These are phyloP conservation scores for Hemibagrus wyckioides DNA, from an alignment of 2,113 vertebrate species.

Conservation along the genomic window DNA sequence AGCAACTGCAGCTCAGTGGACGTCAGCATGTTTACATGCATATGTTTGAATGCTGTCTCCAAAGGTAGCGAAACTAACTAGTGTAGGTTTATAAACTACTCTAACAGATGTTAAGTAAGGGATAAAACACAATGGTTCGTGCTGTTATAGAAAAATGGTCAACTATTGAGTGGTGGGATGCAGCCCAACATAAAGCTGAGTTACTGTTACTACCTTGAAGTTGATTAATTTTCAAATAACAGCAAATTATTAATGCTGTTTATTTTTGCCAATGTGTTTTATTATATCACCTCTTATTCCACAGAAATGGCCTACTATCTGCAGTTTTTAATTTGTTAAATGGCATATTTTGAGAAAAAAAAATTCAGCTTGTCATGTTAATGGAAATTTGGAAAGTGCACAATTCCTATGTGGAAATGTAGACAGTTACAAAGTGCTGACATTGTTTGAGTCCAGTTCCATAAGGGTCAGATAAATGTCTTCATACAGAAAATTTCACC, in stretches of 20 bases:
- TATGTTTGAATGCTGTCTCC: constrained; percentile 39
- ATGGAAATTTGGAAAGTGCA: neutral
- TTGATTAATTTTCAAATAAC: too few relatives aligned
- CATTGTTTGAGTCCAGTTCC: neutral
- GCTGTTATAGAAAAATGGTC: neutral
- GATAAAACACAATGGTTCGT: neutral
- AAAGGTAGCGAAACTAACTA: constrained; percentile 9
- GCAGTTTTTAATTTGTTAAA: neutral
- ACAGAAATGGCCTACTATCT: neutral
- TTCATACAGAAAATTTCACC: neutral
- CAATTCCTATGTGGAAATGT: neutral
- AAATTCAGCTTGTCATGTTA: neutral
- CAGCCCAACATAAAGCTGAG: neutral
- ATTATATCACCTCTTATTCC: neutral
- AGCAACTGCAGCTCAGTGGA: constrained; percentile 53
- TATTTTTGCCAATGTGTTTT: too few relatives aligned
- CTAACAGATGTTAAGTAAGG: neutral
- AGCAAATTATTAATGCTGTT: too few relatives aligned
- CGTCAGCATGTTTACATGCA: constrained; percentile 54
- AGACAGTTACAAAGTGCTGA: neutral
- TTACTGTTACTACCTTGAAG: too few relatives aligned
- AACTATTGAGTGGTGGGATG: neutral
- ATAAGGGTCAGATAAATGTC: neutral
- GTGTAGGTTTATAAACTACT: neutral
- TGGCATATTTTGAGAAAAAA: neutral